phyloP scores from a whole-genome alignment of 2,113 vertebrate genomes.

The Stigmatopora nigra region DNA sequence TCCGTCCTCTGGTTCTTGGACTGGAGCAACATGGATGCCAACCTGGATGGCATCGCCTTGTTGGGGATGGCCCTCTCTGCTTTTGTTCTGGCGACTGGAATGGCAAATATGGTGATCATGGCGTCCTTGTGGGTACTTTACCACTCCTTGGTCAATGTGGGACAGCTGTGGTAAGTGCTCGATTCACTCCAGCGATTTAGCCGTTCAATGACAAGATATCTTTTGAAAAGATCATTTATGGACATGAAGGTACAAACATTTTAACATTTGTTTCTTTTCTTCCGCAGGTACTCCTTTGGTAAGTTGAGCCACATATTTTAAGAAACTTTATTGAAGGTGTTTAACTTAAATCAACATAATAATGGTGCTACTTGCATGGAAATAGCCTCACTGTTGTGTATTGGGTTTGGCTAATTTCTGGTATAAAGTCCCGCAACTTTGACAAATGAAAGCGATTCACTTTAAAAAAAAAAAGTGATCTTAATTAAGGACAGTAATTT shows the following conservation, averaged over 20 bases:
- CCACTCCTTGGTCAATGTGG: constrained; percentile 85
- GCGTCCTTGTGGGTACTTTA: constrained; percentile 81
- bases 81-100: constrained; percentile 76
- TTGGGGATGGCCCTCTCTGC: constrained; percentile 72
- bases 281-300: constrained; percentile 72
- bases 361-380: no score
- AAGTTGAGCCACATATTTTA: constrained; percentile 43
- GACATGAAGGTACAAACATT: neutral
- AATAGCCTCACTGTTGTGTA: no score
- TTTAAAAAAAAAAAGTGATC: no score
- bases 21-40: constrained; percentile 81
- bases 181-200: neutral
- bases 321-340: constrained; percentile 11
- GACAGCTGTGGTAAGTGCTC: constrained; percentile 86
- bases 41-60: constrained; percentile 78
- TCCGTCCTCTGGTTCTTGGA: constrained; percentile 85
- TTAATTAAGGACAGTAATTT: no score
- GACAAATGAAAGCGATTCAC: no score
- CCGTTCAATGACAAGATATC: neutral
- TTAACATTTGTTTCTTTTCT: neutral
- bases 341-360: no score
- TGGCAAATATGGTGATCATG: constrained; percentile 91
- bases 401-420: no score
- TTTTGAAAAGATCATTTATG: neutral
- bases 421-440: no score